These are phyloP conservation scores for Phalanger gymnotis DNA, from an alignment of 2,797 vertebrate genomes.

Conservation along the genomic window DNA sequence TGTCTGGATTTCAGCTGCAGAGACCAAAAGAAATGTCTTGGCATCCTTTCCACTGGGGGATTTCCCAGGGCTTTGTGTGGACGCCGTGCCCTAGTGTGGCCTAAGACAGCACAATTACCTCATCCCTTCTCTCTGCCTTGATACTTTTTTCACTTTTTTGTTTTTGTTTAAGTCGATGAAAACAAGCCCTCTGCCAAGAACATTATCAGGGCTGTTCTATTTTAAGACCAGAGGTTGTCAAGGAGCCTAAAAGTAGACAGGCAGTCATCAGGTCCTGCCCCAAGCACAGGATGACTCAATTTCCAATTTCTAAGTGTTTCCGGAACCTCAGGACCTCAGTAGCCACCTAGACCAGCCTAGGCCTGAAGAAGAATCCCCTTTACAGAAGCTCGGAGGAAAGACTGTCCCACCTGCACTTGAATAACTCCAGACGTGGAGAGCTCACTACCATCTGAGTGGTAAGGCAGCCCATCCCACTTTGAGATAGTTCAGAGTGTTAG, in stretches of 20 bases:
- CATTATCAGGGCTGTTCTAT: constrained; percentile 64
- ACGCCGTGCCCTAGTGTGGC: constrained; percentile 50
- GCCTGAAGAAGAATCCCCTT: too few species aligned
- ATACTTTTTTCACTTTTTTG: background rate
- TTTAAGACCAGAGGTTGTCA: constrained; percentile 74
- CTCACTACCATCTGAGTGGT: too few species aligned
- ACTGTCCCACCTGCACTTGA: too few species aligned
- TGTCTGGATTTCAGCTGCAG: constrained; percentile 23
- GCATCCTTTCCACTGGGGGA: constrained; percentile 48
- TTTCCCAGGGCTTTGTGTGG: constrained; percentile 63
- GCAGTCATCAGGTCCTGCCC: constrained; percentile 45
- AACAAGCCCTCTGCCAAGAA: constrained; percentile 56
- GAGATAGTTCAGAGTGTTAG: too few species aligned
- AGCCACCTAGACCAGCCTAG: too few species aligned
- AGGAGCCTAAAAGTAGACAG: constrained; percentile 75
- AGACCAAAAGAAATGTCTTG: constrained; percentile 32
- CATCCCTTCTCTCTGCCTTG: constrained; percentile 45
- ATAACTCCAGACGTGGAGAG: too few species aligned
- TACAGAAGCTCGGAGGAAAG: too few species aligned
- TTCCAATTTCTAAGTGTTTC: constrained; percentile 19
- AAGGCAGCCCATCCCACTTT: too few species aligned
- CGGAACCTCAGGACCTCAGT: too few species aligned
- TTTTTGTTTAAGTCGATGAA: constrained; percentile 66
- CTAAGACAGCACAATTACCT: constrained; percentile 69
- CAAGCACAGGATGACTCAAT: constrained; percentile 48